Evolutionary conservation across 2,797 vertebrate species (phyloP), one percentile per base, ranked within the genome.

Genomic region (Sebastes hubbsi): DNA sequence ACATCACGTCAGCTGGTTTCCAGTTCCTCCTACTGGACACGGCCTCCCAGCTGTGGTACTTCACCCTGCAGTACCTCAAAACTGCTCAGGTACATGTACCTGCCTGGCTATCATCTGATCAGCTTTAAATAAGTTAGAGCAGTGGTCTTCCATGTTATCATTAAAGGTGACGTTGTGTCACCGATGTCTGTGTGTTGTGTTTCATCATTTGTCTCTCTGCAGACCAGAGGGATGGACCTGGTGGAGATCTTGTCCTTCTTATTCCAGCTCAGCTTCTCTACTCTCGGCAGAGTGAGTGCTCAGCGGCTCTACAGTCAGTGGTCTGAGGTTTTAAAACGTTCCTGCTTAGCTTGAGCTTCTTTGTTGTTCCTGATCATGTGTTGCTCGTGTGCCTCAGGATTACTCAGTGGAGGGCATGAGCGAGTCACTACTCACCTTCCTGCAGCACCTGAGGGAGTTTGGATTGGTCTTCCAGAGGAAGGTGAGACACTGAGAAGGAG

Each of bases 331-430:
- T 42, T 42, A 16, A 16, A 32, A 16, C 1, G 22, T 24, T 46
- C 10, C 13, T 27, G 22, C 36, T 80, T 10, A 10, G 2, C 22
- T 16, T 38, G 34, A n/a, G 16, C 2, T 38, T 52, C 3, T 42
- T 2, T 58, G 52, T 59, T 38, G 3, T 62, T 32, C n/a, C n/a
- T 71, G 27, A 70, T 54, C 4, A 25, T 32, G 24, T 25, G 8
- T 62, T 76, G n/a, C 24, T 46, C 29, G 25, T 81, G n/a, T 77
- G n/a, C 42, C 38, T 34, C 91, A 98, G 97, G 97, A 98, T 87
- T 98, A 98, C 89, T 98, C 97, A 0, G 97, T 98, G 80, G 97
- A 98, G 87, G 97, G 97, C 2, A 98, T 98, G 97, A 97, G 97
- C 14, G 97, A 98, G 64, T 98, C 97, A 8, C 87, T 98, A 24